A percentile compares a stretch with the other conserved stretches of the same genome.
These are phyloP conservation scores for Labeo calbasu DNA, from an alignment of 2,797 vertebrate genomes.

Conservation along the genomic window DNA sequence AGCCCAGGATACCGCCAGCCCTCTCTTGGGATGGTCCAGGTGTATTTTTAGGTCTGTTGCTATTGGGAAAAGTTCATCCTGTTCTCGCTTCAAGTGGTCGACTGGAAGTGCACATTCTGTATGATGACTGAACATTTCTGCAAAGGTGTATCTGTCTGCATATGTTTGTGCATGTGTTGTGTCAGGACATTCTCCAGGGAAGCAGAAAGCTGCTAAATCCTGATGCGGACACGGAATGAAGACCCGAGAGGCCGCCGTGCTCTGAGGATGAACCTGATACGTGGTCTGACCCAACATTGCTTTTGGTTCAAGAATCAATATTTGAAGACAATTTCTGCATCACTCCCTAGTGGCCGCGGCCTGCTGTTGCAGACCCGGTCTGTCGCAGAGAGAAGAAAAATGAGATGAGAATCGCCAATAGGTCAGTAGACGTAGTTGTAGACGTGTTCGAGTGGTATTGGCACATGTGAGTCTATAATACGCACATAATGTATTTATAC, in stretches of 20 bases:
- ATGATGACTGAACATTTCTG: not conserved
- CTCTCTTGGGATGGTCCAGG: conserved; percentile 75
- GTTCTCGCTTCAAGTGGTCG: conserved; percentile 60
- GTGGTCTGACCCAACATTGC: conserved; percentile 61
- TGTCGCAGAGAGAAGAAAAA: conserved; percentile 42
- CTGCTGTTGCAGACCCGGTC: conserved; percentile 62
- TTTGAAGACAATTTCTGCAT: conserved; percentile 73
- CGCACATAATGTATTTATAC: not conserved
- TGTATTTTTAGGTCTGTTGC: conserved; percentile 79
- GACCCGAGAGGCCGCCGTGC: conserved; percentile 59
- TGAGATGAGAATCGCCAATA: conserved; percentile 42
- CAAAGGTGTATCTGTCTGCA: conserved; percentile 23
- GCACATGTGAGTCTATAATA: not conserved
- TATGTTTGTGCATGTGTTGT: conserved; percentile 29
- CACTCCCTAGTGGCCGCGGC: conserved; percentile 69
- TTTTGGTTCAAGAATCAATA: conserved; percentile 75
- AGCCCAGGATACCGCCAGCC: conserved; percentile 72
- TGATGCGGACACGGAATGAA: conserved; percentile 33
- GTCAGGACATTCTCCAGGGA: conserved; percentile 13
- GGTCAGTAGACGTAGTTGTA: conserved; percentile 13
- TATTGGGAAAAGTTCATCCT: conserved; percentile 73
- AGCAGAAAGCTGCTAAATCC: conserved; percentile 18
- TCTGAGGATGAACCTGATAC: conserved; percentile 67
- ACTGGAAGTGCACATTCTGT: conserved; percentile 38
- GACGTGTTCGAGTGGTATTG: conserved; percentile 6